phyloP scores from a whole-genome alignment of 2,113 vertebrate genomes.

The Protobothrops mucrosquamatus region DNA sequence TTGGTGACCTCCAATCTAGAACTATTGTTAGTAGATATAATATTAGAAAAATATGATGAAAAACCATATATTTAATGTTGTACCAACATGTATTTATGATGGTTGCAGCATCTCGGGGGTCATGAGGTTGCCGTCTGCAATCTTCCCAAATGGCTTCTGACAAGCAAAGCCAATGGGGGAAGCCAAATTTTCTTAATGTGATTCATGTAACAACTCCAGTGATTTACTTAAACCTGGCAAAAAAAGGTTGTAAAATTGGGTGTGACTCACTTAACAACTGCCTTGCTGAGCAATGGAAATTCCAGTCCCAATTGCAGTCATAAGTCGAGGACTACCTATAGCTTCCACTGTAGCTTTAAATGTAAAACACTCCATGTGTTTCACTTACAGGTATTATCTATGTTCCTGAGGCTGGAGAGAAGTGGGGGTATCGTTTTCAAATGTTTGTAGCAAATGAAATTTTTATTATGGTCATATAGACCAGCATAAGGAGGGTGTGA shows the following conservation, averaged over 20 bases:
- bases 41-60: too few species aligned
- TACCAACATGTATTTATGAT: not conserved
- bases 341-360: not conserved
- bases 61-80: too few species aligned
- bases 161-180: not conserved
- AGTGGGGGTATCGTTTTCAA: not conserved
- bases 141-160: not conserved
- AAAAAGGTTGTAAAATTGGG: not conserved
- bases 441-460: not conserved
- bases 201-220: not conserved
- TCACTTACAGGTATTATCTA: not conserved
- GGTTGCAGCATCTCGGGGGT: not conserved
- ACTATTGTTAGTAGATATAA: too few species aligned
- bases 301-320: not conserved
- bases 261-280: not conserved
- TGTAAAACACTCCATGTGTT: constrained; percentile 34
- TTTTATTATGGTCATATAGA: too few species aligned
- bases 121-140: not conserved
- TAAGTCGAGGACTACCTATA: not conserved
- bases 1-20: too few species aligned
- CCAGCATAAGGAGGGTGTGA: too few species aligned
- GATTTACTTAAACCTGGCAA: not conserved
- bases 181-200: not conserved
- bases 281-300: not conserved
- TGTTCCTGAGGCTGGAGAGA: constrained; percentile 17